These are phyloP conservation scores for Drosophila orosa DNA, from an alignment of 1,140 invertebrate genomes.

Conservation along the genomic window DNA sequence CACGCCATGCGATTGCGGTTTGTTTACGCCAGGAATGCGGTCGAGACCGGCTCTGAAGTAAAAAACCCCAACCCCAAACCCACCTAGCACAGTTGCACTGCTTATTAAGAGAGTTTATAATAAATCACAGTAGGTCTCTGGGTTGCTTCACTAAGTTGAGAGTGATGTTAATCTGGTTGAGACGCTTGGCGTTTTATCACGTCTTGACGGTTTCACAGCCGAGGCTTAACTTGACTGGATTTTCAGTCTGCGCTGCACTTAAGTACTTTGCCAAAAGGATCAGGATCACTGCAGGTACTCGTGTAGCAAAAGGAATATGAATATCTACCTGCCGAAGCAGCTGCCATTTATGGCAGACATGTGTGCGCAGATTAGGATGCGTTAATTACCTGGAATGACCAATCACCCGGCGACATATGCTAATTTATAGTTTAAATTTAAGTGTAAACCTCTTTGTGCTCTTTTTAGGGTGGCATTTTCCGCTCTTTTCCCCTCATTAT, in stretches of 20 bases:
- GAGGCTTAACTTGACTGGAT: conserved; percentile 23
- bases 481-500: neutral
- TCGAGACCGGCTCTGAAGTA: conserved; percentile 29
- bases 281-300: conserved; percentile 12
- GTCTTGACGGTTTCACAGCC: conserved; percentile 46
- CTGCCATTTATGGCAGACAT: conserved; percentile 63
- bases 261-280: conserved; percentile 34
- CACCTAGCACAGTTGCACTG: conserved; percentile 59
- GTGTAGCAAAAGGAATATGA: neutral
- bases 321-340: conserved; percentile 32
- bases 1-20: conserved; percentile 42
- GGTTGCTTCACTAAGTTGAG: neutral
- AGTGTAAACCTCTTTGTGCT: neutral
- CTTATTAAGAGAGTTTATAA: conserved; percentile 24
- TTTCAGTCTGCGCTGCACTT: conserved; percentile 3
- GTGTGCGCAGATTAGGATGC: conserved; percentile 33
- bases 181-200: conserved; percentile 57
- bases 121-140: conserved; percentile 55
- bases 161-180: conserved; percentile 27
- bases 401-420: conserved; percentile 18
- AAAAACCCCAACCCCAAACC: conserved; percentile 1
- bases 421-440: conserved; percentile 1
- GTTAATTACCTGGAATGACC: conserved; percentile 27
- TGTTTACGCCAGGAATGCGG: conserved; percentile 59
- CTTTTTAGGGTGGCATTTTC: conserved; percentile 11